phyloP scores from a whole-genome alignment of 1,140 invertebrate species.

The Drosophila parvula region DNA sequence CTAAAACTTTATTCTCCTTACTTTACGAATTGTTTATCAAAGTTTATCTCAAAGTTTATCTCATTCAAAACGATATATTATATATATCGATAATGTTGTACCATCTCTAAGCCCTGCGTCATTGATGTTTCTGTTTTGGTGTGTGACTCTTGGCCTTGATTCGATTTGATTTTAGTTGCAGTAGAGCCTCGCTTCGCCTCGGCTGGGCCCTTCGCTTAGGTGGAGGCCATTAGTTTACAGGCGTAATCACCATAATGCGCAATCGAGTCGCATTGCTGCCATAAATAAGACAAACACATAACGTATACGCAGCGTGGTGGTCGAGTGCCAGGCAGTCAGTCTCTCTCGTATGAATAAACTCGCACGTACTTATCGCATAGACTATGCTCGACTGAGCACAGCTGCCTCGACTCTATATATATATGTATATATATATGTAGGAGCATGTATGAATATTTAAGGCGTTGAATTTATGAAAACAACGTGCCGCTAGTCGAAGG shows the following conservation, averaged over 20 bases:
- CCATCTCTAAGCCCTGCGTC: constrained; percentile 3
- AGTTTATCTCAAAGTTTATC: no score
- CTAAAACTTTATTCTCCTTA: no score
- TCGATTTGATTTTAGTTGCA: constrained; percentile 37
- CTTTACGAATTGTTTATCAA: background rate
- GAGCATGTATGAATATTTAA: constrained; percentile 76
- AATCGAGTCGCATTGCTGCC: constrained; percentile 65
- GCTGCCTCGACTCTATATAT: constrained; percentile 55
- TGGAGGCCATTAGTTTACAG: constrained; percentile 72
- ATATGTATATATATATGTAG: background rate
- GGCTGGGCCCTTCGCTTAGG: constrained; percentile 7
- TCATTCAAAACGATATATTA: background rate
- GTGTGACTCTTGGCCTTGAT: constrained; percentile 61
- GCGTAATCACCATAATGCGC: constrained; percentile 79
- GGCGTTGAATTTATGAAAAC: constrained; percentile 79
- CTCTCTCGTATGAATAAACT: constrained; percentile 78
- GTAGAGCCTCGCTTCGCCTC: background rate
- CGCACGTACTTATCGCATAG: constrained; percentile 81
- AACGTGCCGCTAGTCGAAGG: constrained; percentile 66
- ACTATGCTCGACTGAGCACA: constrained; percentile 79
- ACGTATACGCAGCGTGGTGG: constrained; percentile 70
- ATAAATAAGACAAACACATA: constrained; percentile 80
- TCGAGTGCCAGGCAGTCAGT: constrained; percentile 36
- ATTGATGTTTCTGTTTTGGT: constrained; percentile 36
- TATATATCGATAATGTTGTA: background rate